phyloP scores from a whole-genome alignment of 2,113 vertebrate species.

The Patagioenas fasciata region DNA sequence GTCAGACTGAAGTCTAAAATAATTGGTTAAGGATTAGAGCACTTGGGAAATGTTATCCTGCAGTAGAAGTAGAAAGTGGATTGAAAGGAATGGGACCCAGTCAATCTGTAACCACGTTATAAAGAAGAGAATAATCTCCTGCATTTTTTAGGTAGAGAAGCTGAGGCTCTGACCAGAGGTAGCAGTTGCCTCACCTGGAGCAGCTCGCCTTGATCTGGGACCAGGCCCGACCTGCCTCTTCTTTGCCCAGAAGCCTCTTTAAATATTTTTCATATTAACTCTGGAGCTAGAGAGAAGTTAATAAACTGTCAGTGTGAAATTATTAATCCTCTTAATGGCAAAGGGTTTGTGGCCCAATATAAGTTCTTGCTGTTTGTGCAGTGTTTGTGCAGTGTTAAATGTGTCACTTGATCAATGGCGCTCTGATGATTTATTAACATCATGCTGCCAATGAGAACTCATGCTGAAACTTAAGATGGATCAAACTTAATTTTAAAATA shows the following conservation, averaged over 20 bases:
- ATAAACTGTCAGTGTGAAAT: background rate
- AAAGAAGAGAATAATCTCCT: background rate
- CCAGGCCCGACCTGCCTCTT: background rate
- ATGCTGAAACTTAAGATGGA: background rate
- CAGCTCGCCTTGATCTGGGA: background rate
- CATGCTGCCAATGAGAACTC: background rate
- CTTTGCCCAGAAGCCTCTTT: background rate
- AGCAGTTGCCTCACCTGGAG: background rate
- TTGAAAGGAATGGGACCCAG: background rate
- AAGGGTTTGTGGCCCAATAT: background rate
- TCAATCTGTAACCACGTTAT: background rate
- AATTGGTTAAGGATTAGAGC: constrained; percentile 27
- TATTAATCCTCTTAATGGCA: background rate
- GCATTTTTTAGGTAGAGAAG: background rate
- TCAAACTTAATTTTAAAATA: constrained; percentile 8
- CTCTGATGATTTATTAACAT: constrained; percentile 53
- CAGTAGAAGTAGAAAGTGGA: background rate
- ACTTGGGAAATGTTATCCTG: background rate
- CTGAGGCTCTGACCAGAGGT: background rate
- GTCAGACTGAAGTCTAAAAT: background rate
- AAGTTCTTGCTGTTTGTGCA: constrained; percentile 12
- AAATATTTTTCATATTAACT: background rate
- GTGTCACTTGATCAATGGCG: constrained; percentile 11
- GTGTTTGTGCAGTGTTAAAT: constrained; percentile 17
- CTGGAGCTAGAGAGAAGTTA: background rate